Evolutionary conservation across 1,140 invertebrate genomes (phyloP).

Genomic region (Rhagoletis zephyria): DNA sequence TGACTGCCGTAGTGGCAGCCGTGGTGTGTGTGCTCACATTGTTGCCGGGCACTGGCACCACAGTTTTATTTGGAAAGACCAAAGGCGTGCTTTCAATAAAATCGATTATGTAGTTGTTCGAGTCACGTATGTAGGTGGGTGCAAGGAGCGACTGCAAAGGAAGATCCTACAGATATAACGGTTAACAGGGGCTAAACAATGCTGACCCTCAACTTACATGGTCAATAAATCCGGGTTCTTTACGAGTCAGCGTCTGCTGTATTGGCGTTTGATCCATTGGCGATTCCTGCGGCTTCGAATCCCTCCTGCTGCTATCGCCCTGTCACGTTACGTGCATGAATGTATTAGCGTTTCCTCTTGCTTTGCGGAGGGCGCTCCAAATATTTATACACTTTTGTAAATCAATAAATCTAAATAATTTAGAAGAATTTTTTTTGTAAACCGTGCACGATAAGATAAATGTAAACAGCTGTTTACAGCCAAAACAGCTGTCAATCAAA

Average conservation of each 20-base stretch:
- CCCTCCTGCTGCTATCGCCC: neutral
- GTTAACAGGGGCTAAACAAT: neutral
- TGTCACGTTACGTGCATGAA: slow-evolving; percentile 10
- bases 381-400: neutral
- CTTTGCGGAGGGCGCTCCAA: neutral
- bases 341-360: neutral
- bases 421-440: neutral
- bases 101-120: slow-evolving; percentile 56
- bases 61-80: slow-evolving; percentile 45
- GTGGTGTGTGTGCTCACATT: neutral
- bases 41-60: neutral
- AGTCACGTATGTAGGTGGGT: slow-evolving; percentile 62
- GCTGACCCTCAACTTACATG: slow-evolving; percentile 60
- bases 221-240: slow-evolving; percentile 70
- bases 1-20: neutral
- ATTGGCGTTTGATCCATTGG: slow-evolving; percentile 22
- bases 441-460: too few relatives aligned
- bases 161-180: slow-evolving; percentile 3
- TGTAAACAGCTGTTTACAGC: slow-evolving; percentile 17
- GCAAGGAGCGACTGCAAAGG: slow-evolving; percentile 64
- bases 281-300: neutral
- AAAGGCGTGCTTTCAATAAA: slow-evolving; percentile 44
- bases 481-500: neutral
- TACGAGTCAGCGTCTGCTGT: slow-evolving; percentile 63
- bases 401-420: neutral